A percentile compares a stretch with the other conserved stretches of the same genome.
These are phyloP conservation scores for Enteromius mattozi DNA, from an alignment of 2,797 vertebrate species.

Conservation along the genomic window DNA sequence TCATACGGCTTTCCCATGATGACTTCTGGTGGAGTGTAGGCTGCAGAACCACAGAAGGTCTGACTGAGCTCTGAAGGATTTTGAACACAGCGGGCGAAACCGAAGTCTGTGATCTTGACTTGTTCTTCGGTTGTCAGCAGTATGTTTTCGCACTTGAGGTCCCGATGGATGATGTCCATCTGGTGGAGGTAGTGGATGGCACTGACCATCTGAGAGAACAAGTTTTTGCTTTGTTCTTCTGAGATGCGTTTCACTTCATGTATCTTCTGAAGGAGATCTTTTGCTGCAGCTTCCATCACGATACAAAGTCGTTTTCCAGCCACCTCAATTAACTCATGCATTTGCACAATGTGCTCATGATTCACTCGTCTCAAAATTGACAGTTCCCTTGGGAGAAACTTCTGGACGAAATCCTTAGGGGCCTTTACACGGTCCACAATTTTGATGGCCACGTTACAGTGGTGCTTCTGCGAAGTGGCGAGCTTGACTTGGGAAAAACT, in stretches of 20 bases:
- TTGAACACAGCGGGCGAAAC: conserved; percentile 74
- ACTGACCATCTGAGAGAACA: conserved; percentile 79
- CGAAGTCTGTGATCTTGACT: conserved; percentile 79
- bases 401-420: conserved; percentile 68
- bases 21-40: conserved; percentile 80
- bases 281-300: conserved; percentile 79
- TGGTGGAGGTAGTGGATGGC: conserved; percentile 79
- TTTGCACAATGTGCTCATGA: conserved; percentile 77
- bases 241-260: conserved; percentile 71
- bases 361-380: conserved; percentile 72
- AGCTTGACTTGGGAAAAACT: conserved; percentile 82
- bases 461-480: conserved; percentile 77
- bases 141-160: conserved; percentile 84
- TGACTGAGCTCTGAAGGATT: conserved; percentile 72
- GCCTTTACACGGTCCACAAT: conserved; percentile 75
- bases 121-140: conserved; percentile 74
- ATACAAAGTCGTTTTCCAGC: conserved; percentile 78
- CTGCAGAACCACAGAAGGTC: conserved; percentile 79
- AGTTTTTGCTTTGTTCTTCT: conserved; percentile 65
- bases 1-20: conserved; percentile 78
- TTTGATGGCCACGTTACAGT: conserved; percentile 78
- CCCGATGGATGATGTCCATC: conserved; percentile 77
- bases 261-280: conserved; percentile 76
- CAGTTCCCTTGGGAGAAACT: conserved; percentile 80
- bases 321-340: conserved; percentile 78